Evolutionary conservation across 2,797 vertebrate genomes (phyloP), one percentile per base, ranked within the genome.

Genomic region (Oreochromis grahami): DNA sequence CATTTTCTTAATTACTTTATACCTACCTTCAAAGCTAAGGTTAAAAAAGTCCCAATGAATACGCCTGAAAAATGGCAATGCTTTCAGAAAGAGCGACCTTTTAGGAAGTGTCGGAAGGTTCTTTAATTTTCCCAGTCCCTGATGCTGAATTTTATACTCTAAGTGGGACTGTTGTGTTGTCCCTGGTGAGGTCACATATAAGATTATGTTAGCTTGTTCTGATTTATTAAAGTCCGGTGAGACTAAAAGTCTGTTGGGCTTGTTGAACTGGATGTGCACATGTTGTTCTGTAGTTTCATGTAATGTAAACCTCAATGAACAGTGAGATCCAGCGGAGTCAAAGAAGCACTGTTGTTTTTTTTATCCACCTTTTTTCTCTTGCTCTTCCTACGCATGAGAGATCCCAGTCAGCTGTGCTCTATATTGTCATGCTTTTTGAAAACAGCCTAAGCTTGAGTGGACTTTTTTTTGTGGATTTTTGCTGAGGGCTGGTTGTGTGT

Each of bases 311-410:
- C 89, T 92, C 90, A 88, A 89, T 86, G 86, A 94, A 86, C 84
- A 90, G 50, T 34, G 79, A 92, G 84, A 86, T 91, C 86, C 90
- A 88, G 87, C 5, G 77, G 91, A 92, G 81, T 89, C 82, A 90
- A 89, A 89, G 24, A 89, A 78, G 68, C 78, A 84, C 77, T 78
- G 36, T 68, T 60, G 76, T 81, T 76, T 70, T 68, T 56, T 21
- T 45, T 51, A 21, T 65, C 76, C 53, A 24, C 21, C 50, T 38
- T 65, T 65, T 85, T 86, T 56, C 79, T 87, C 65, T 85, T 41
- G 83, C 76, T 87, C 89, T 87, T 88, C 90, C 89, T 88, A 92
- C 85, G 90, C 94, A 92, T 94, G 93, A 95, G 84, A 88, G 92
- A 92, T 86, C 87, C 84, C 89, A 93, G 87, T 95, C 90, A 90